These are phyloP conservation scores for Epinephelus malabaricus DNA, from an alignment of 2,797 vertebrate genomes.

Conservation along the genomic window DNA sequence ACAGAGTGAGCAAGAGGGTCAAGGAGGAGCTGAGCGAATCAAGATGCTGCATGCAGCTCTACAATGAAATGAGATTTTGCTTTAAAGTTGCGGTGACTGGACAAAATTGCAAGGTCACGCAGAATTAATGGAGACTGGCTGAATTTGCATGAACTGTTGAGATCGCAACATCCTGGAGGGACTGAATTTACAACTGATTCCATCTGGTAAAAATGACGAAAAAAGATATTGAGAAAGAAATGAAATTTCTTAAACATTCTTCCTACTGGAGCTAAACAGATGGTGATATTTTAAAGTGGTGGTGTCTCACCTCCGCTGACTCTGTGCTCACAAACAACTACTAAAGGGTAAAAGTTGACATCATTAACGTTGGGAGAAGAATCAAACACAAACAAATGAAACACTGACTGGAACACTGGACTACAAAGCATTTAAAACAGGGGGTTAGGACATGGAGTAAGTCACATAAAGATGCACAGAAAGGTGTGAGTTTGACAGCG, in stretches of 20 bases:
- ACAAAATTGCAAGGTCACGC: no score
- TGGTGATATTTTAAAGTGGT: not conserved
- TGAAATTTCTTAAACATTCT: not conserved
- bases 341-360: not conserved
- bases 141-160: no score
- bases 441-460: conserved; percentile 51
- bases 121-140: no score
- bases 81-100: no score
- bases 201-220: not conserved
- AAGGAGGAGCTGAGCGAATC: no score
- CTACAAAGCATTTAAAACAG: conserved; percentile 18
- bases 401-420: not conserved
- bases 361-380: conserved; percentile 26
- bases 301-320: conserved; percentile 11
- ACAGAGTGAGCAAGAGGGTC: no score
- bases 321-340: conserved; percentile 18
- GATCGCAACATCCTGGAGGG: no score
- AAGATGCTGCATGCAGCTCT: no score
- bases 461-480: conserved; percentile 20
- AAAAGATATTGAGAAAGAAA: not conserved
- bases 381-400: conserved; percentile 50
- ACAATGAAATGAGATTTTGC: no score
- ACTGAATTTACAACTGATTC: not conserved
- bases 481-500: not conserved
- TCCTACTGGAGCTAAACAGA: not conserved